Evolutionary conservation across 2,888 invertebrate genomes (phyloP), one percentile per base, ranked within the genome.

Genomic region (Melipona beecheii): DNA sequence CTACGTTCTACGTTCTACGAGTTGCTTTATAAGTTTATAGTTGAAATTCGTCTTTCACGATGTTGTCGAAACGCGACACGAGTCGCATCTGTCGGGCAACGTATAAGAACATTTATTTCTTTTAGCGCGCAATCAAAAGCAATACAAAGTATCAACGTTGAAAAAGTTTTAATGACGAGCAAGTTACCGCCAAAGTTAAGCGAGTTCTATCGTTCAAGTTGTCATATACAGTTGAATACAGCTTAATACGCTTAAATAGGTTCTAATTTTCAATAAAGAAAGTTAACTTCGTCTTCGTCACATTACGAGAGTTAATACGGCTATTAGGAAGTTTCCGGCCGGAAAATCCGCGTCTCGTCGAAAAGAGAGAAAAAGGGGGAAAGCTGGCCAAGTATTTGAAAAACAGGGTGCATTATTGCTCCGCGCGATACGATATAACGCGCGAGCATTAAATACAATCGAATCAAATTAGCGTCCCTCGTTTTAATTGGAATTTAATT

Each of bases 401-500:
- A 64, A 31, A 11, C 17, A 31, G 9, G 11, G 11, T 27, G 9
- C 11, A 21, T 64, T 64, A 31, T 64, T 19, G 21, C 13, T 27
- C 27, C 27, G 0, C 27, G 24, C 24, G 17, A 21, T 62, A 19
- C 31, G 21, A 31, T 56, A 68, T 68, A n/a, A n/a, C n/a, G n/a
- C 43, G 17, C 6, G 6, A 0, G 5, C 24, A 43, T 49, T 66
- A 24, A 24, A 66, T 49, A 13, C 36, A n/a, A 65, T 65, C 21
- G n/a, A 36, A 36, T 65, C 36, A n/a, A 15, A 36, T 65, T 27
- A 50, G 19, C 68, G 4, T 27, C 11, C 15, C 13, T 24, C 19
- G 24, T 50, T 50, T n/a, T 21, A 68, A 50, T 49, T 66, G 24
- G 49, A 49, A 66, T 66, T 49, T 43, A 66, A 43, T 66, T 66